Base-by-base conservation (phyloP, 2,888 invertebrate species). In the Acheta domesticus region DNA sequence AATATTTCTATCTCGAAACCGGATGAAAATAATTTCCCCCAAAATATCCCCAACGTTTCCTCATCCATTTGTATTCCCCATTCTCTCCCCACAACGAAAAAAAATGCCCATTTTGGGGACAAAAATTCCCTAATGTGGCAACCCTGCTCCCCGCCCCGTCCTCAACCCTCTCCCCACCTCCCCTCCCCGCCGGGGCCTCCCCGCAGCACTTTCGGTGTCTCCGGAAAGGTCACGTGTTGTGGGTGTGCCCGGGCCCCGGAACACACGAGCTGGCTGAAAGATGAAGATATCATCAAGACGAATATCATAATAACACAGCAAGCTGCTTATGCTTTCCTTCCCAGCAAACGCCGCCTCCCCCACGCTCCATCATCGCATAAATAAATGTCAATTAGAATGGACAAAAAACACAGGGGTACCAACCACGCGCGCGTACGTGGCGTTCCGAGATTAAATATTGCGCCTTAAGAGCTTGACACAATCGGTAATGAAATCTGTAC, bases 231-330 rank as follows among this genome's bases (percentile, higher is more conserved):
- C 62, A 62, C 62, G 62, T 62, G 62, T n/a, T 14, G 62, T 19
- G 62, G 62, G 62, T 62, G 62, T 62, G 62, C 62, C 62, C 62
- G 62, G n/a, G 62, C 76, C 76, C 19, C 62, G 76, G 79, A 79
- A 78, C 74, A 78, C 78, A 78, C 48, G 76, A 79, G 79, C 50
- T 62, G 79, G n/a, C 75, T 76, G 48, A 76, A 76, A 79, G 76
- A 76, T 79, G 74, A 75, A 77, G 79, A 79, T 79, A 79, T 79
- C 79, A 79, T 79, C 79, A 79, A 77, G 62, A 79, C 50, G 79
- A 77, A 79, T 79, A 79, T 79, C 79, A 79, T 77, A 79, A 79
- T 79, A 79, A 79, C 74, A 79, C 76, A 79, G 62, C 62, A 62
- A 62, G 62, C 62, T 19, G 62, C 62, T 62, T 62, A 62, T n/a